phyloP scores from a whole-genome alignment of 2,888 invertebrate species.

The Drosophila helvetica region DNA sequence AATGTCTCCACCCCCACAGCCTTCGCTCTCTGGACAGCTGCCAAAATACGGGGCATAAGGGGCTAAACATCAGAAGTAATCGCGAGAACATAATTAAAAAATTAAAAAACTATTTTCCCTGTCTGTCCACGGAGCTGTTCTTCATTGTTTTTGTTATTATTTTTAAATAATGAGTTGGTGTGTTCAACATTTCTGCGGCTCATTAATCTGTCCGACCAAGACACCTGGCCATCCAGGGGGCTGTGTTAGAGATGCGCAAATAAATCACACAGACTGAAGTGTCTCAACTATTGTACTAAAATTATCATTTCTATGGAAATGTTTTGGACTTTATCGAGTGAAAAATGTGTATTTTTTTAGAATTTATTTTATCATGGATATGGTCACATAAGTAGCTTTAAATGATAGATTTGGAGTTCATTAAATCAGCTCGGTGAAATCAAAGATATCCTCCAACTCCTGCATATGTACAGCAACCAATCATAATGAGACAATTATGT shows the following conservation, averaged over 20 bases:
- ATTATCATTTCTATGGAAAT: too few species aligned
- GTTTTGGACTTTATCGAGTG: too few species aligned
- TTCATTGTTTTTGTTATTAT: conserved; percentile 12
- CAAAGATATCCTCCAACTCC: too few species aligned
- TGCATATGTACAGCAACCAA: too few species aligned
- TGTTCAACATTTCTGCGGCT: conserved; percentile 1
- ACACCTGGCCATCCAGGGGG: conserved; percentile 9
- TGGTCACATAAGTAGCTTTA: too few species aligned
- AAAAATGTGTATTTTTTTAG: too few species aligned
- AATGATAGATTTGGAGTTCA: too few species aligned
- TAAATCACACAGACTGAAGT: background rate
- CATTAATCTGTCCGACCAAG: conserved; percentile 11
- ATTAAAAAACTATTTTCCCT: conserved; percentile 46
- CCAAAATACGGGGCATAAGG: conserved; percentile 18
- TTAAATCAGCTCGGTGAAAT: too few species aligned
- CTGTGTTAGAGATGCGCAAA: conserved; percentile 2
- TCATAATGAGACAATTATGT: too few species aligned
- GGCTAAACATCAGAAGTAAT: conserved; percentile 29
- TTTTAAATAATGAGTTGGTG: conserved; percentile 22
- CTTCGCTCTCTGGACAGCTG: conserved; percentile 21
- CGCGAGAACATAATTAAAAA: conserved; percentile 51
- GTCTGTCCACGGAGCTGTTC: conserved; percentile 12
- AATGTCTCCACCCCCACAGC: conserved; percentile 30
- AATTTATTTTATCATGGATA: too few species aligned
- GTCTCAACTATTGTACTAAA: background rate